Evolutionary conservation across 1,140 invertebrate species (phyloP), one percentile per base, ranked within the genome.

Genomic region (Halesus radiatus): DNA sequence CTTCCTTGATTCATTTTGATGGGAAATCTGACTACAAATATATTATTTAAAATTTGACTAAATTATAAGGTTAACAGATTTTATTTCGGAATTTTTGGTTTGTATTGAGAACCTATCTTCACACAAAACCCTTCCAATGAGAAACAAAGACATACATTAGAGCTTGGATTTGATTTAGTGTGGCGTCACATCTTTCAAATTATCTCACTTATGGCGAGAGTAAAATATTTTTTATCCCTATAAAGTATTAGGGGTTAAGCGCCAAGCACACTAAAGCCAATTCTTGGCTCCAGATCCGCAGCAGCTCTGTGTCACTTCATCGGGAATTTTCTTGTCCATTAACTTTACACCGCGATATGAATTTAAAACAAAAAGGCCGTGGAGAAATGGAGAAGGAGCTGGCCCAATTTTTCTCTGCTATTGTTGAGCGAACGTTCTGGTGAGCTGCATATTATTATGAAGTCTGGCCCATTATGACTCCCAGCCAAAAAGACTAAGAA

Each of bases 301-400:
- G 68, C 18, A 74, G 22, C n/a, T 26, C 53, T 22, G 52, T 54
- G 70, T 54, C 70, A 56, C 53, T 74, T 74, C 70, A 56, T 74
- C 52, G 52, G n/a, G 70, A 74, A 74, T 74, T 74, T 74, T 56
- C 70, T 22, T 32, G 50, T 74, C 70, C 70, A 74, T 74, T 74
- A 74, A 74, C 20, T 54, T 74, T 29, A 56, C 70, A 74, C 56
- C 70, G 53, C 70, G 70, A 54, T 74, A 74, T 74, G 70, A 74
- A 74, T 74, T 74, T 74, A 53, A 54, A 54, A 74, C 70, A 74
- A 74, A 74, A 56, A 56, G 70, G 70, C 56, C 70, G 15, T 18
- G 50, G 26, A 54, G 52, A 74, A 56, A 54, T 37, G 66, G 16
- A n/a, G 66, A 23, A 50, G 45, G 29, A 23, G 56, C 15, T 56